Base-by-base conservation (phyloP, 1,140 invertebrate species). In the Ditylenchus dipsaci region DNA sequence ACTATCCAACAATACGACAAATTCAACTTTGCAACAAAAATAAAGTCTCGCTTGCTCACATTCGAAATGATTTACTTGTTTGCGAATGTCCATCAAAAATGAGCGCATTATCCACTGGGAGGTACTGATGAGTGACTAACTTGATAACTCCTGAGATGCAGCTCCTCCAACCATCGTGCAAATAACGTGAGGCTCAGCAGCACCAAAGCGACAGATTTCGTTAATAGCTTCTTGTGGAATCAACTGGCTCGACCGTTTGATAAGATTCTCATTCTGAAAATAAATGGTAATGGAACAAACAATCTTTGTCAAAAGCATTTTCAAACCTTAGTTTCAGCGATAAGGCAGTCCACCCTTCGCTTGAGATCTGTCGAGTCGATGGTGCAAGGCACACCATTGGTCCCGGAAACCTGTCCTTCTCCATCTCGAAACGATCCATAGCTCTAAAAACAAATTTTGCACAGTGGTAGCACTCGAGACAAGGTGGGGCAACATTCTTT, bases 91-190 rank as follows among this genome's bases (percentile, higher is more conserved):
- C 75, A 65, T 97, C 94, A 84, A 95, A 95, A 74, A 97, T 90
- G 84, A 94, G 91, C 0, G 91, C 93, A 85, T 97, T 96, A 84
- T 96, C 89, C 45, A 98, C 87, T 13, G 95, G 94, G 80, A 93
- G 90, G 84, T 95, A 98, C 85, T 98, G 95, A 77, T 89, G 88
- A 0, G 95, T 98, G 56, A 97, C 88, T n/a, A 99, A 86, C 86
- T 99, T 99, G 65, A 99, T 96, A 1, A 89, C 88, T 86, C 95
- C 78, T 98, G 95, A 15, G 94, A 93, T 45, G 90, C 90, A 82
- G 91, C 90, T 1, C 94, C 95, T 74, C 88, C 91, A 67, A 97
- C 87, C 84, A 93, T 93, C 9, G 94, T 89, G 29, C 94, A 92
- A n/a, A 97, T 88, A 33, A 92, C 91, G 85, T 97, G 95, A 47